A percentile compares a stretch with the other conserved stretches of the same genome.
These are phyloP conservation scores for Oenanthe melanoleuca DNA, from an alignment of 2,113 vertebrate species.

Conservation along the genomic window DNA sequence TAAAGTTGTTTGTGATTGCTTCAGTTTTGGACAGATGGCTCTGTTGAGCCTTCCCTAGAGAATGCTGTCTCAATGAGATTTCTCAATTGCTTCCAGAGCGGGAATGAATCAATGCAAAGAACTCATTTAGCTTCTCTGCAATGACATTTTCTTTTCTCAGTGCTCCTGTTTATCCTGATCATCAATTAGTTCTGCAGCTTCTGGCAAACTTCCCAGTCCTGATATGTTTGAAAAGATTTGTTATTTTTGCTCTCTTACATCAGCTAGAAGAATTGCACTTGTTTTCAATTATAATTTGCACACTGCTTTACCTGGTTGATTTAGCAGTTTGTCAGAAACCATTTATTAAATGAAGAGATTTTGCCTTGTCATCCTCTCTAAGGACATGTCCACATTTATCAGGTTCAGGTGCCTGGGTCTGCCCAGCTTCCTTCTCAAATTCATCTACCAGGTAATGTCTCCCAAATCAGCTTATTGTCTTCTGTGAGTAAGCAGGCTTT, in stretches of 20 bases:
- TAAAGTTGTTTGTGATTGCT: background rate
- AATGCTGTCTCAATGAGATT: background rate
- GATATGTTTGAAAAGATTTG: background rate
- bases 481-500: background rate
- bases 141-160: background rate
- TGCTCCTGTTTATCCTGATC: background rate
- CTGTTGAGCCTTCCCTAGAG: background rate
- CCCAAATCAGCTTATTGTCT: background rate
- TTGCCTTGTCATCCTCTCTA: background rate
- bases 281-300: background rate
- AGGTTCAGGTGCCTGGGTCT: background rate
- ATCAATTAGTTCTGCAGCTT: background rate
- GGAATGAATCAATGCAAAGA: background rate
- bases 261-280: background rate
- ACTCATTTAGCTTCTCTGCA: background rate
- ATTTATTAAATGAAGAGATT: background rate
- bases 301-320: background rate
- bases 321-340: background rate
- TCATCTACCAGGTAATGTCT: background rate
- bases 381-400: background rate
- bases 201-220: background rate
- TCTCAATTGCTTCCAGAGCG: background rate
- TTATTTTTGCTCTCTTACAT: constrained; percentile 7
- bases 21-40: background rate
- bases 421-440: background rate